Base-by-base conservation (phyloP, 2,113 vertebrate species). In the Apus apus region DNA sequence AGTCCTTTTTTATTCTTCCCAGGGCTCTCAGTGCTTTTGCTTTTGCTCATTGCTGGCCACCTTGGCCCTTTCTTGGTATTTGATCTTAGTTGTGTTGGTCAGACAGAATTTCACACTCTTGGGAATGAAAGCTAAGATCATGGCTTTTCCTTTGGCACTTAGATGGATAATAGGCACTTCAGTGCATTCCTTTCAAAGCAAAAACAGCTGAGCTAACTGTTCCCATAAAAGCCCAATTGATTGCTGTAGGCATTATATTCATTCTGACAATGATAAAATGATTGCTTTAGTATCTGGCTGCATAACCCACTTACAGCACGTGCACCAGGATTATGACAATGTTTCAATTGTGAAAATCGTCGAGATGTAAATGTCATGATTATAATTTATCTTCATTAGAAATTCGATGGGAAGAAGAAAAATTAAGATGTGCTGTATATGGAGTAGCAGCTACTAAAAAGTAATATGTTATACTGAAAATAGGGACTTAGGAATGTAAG, bases 311-410 rank as follows among this genome's bases (percentile, higher is more conserved):
- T 95, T 97, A 80, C 46, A 91, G 84, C 87, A 68, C 93, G 87
- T 95, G 90, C 87, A 88, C 87, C 60, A 72, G 70, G 68, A 73
- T 91, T 88, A 94, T 72, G 79, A 77, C 89, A 57, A 88, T 48
- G 81, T 85, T 97, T 97, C 94, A 87, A 61, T 93, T 95, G 90
- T 93, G 94, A 77, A 87, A 97, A 93, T 97, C 90, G 96, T 94
- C 96, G 94, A 96, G 94, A 96, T 97, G 95, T 94, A 97, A 97
- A 97, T 97, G 94, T 87, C 93, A 94, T 34, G 53, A 94, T 96
- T 81, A 91, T 87, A 91, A 96, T 97, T 95, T 95, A 90, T 97
- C 94, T 96, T 89, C 90, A 86, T 97, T 95, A 94, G 92, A 96
- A 87, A 92, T 92, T 95, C 85, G 46, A 32, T 74, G 7, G 64